Conservation (phyloP, 2,113 vertebrate genomes). For the Oncorhynchus nerka region DNA sequence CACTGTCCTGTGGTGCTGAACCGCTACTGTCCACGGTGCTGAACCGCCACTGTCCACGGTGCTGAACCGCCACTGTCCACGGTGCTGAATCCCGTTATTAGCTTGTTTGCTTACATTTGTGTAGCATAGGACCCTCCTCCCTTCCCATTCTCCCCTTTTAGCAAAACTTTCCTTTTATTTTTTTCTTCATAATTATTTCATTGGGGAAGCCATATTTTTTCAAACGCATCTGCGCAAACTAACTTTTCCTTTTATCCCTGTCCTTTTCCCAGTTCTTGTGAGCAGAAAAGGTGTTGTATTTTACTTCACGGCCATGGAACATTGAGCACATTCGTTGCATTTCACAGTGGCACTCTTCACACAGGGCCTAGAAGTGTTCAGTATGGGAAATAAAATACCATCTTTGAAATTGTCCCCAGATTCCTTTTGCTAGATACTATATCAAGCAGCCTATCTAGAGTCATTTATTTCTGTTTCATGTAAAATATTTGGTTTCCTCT, state of each 20-base stretch:
- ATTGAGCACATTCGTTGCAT: conserved; percentile 20
- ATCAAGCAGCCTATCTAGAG: conserved; percentile 57
- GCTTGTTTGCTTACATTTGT: no score
- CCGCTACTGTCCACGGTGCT: no score
- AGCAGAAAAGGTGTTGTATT: conserved; percentile 41
- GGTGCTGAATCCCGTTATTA: no score
- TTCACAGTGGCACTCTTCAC: conserved; percentile 36
- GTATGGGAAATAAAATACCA: conserved; percentile 46
- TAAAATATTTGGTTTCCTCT: conserved; percentile 66
- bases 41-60: no score
- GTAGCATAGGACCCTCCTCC: no score
- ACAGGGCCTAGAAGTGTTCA: conserved; percentile 31
- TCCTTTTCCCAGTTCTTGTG: conserved; percentile 16
- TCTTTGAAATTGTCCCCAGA: conserved; percentile 64
- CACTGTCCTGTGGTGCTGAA: no score
- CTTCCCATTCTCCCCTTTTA: neutral
- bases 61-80: no score
- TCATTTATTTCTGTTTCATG: conserved; percentile 70
- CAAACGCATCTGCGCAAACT: neutral
- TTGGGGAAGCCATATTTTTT: conserved; percentile 31
- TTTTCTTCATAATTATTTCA: conserved; percentile 46
- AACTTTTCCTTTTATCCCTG: conserved; percentile 34
- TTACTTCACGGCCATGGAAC: conserved; percentile 29
- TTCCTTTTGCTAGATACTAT: conserved; percentile 43
- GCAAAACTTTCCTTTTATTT: conserved; percentile 36